phyloP scores from a whole-genome alignment of 2,113 vertebrate species.

The Elephas maximus region DNA sequence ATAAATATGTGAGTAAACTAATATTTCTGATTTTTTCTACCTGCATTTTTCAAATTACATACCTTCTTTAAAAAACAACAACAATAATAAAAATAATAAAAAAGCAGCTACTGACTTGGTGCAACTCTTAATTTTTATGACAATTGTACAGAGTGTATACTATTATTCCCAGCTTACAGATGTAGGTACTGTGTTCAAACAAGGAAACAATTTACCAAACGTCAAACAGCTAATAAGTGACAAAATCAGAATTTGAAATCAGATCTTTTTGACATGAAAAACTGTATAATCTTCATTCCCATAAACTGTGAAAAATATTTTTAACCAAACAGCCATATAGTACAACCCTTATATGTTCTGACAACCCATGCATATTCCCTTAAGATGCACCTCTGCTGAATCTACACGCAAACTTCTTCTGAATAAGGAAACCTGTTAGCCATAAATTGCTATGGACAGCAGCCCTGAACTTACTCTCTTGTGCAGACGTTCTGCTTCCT shows the following conservation, averaged over 20 bases:
- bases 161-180: neutral
- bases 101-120: neutral
- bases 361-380: neutral
- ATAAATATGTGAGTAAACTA: neutral
- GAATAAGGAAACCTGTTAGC: neutral
- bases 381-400: neutral
- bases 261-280: neutral
- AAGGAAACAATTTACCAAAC: neutral
- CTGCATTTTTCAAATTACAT: neutral
- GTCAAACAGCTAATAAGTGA: neutral
- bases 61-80: slow-evolving; percentile 41
- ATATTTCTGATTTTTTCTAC: slow-evolving; percentile 52
- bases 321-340: slow-evolving; percentile 45
- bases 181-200: slow-evolving; percentile 8
- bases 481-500: slow-evolving; percentile 98
- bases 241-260: neutral
- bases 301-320: slow-evolving; percentile 40
- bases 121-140: neutral
- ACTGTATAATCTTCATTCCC: neutral
- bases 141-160: neutral
- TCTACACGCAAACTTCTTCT: slow-evolving; percentile 42
- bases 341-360: neutral
- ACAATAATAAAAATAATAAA: neutral
- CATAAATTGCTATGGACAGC: neutral
- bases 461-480: slow-evolving; percentile 91